A percentile compares a stretch with the other conserved stretches of the same genome.
Evolutionary conservation across 1,140 invertebrate genomes (phyloP).

Genomic region (Coenobita brevimanus): DNA sequence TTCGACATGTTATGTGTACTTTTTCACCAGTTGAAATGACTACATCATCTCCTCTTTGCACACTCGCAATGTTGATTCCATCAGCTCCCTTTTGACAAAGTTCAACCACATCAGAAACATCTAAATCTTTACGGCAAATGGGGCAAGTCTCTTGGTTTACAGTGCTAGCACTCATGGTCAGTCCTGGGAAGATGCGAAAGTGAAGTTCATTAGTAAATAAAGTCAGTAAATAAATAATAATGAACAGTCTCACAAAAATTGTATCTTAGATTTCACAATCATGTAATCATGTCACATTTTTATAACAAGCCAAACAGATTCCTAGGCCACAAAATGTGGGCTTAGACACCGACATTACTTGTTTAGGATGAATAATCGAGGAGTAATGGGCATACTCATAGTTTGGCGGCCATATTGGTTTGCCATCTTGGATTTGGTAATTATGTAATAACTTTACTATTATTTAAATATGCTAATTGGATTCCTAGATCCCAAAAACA

Average conservation of each 20-base stretch:
- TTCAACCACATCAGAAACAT: constrained; percentile 9
- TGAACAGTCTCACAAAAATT: too few species aligned
- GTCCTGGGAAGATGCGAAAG: background rate
- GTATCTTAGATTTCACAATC: too few species aligned
- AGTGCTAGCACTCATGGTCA: background rate
- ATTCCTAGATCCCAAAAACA: background rate
- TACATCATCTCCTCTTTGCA: constrained; percentile 9
- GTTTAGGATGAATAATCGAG: too few species aligned
- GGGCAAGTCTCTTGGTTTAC: background rate
- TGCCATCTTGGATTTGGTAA: too few species aligned
- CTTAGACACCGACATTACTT: too few species aligned
- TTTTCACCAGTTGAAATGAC: background rate
- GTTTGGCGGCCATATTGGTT: too few species aligned
- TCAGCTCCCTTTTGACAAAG: background rate
- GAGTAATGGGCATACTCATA: too few species aligned
- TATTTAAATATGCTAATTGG: background rate
- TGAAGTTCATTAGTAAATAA: constrained; percentile 16
- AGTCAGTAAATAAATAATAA: constrained; percentile 9
- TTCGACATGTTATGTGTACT: background rate
- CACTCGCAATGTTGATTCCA: background rate
- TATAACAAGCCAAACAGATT: background rate
- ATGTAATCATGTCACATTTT: too few species aligned
- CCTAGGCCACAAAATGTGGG: too few species aligned
- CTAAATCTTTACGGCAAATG: background rate
- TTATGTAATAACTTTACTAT: background rate